Evolutionary conservation across 1,140 invertebrate species (phyloP), one percentile per base, ranked within the genome.

Genomic region (Brachionus angularis): DNA sequence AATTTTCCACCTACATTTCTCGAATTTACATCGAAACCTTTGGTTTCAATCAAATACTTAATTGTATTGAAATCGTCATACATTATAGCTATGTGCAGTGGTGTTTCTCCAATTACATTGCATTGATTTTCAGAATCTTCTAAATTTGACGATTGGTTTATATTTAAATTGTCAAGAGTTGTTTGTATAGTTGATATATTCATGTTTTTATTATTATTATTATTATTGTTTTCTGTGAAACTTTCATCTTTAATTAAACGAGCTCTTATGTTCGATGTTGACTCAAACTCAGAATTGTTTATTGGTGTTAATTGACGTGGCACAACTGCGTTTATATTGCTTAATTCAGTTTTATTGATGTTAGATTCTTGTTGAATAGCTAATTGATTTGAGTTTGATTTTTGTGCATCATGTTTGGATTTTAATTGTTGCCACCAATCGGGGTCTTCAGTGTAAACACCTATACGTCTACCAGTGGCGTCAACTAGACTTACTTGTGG

Each of bases 11-110:
- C 95, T 31, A 89, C 91, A 2, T 94, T 94, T 76, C 93, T 84
- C 79, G 96, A 91, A 76, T 89, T 88, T 25, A 98, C 89, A 76
- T 91, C 87, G 36, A 92, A 91, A 0, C 92, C 93, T 25, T 88
- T 88, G 4, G 12, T 31, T 76, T 91, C 89, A 1, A 97, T 88
- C 23, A 97, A 81, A 75, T 93, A 88, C 77, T 93, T 90, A 0
- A 96, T 91, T n/a, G 96, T 83, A 74, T 96, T 93, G 75, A 96
- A 91, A 80, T 97, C 96, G 76, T 87, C 89, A 77, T 96, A 94
- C 0, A 96, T 93, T 74, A 98, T 96, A 0, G 93, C 93, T 49
- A 98, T 84, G 80, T 98, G 96, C 21, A 98, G 83, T 5, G 91
- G 89, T 81, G 91, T 93, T 7, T 94, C 92, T 0, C 91, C 89